Base-by-base conservation (phyloP, 2,113 vertebrate species). In the Podiceps cristatus region DNA sequence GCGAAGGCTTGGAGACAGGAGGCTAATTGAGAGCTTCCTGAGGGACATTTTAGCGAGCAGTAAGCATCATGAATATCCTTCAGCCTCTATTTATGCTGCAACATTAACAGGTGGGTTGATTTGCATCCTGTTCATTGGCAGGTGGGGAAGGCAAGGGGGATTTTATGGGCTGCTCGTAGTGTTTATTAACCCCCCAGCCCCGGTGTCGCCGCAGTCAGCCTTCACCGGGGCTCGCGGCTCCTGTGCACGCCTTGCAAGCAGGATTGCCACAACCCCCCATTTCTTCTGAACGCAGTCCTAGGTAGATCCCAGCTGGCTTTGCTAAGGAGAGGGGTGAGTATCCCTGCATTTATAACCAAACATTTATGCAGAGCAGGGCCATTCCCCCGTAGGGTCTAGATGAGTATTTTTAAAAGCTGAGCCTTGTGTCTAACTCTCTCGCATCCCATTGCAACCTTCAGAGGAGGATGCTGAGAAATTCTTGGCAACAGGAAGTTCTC, bases 151-250 rank as follows among this genome's bases (percentile, higher is more conserved):
- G n/a, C 29, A 29, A n/a, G 9, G 40, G 59, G 35, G 58, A 29
- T 79, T 67, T 72, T 60, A 47, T 35, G 78, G 69, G 58, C 56
- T 94, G 66, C n/a, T 74, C 13, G 1, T 16, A 13, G 35, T 25
- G 29, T 18, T 84, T 62, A 37, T 90, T 28, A 88, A 63, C 59
- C 37, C 47, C 40, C 75, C 50, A 16, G 25, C 49, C 37, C 77
- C 2, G 1, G n/a, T 29, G 15, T 18, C 1, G 0, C 45, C 2
- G 1, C 53, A 13, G 49, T 7, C 31, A 25, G 73, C 24, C 20
- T 52, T 76, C 2, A 0, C 44, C 2, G 0, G 7, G 9, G 24
- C n/a, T 63, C 3, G 0, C 1, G 28, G 73, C n/a, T 72, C 50
- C 45, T 18, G 14, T 0, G 7, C 10, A 4, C 7, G 2, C 27